phyloP scores from a whole-genome alignment of 2,888 invertebrate species.

The Philopedon plagiatum region DNA sequence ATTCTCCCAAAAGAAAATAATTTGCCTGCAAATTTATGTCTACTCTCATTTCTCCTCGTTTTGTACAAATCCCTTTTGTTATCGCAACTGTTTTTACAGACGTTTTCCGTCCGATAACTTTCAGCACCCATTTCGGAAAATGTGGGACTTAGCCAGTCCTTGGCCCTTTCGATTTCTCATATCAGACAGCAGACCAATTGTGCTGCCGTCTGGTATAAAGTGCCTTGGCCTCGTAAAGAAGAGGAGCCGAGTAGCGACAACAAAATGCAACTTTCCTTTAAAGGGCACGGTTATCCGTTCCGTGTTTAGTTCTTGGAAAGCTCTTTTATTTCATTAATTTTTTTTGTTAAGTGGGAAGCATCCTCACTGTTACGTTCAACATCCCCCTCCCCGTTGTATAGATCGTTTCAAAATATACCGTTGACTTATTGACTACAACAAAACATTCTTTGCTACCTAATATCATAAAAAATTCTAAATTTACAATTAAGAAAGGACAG shows the following conservation, averaged over 20 bases:
- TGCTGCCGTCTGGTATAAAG: constrained; percentile 24
- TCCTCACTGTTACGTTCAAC: no score
- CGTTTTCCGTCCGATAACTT: constrained; percentile 3
- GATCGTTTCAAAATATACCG: no score
- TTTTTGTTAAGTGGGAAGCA: no score
- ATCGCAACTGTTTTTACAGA: background rate
- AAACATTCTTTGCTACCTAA: no score
- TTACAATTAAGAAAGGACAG: no score
- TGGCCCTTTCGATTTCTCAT: constrained; percentile 22
- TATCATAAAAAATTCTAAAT: no score
- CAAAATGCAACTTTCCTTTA: background rate
- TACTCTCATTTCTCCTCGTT: background rate
- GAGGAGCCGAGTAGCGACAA: background rate
- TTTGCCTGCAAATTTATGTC: no score
- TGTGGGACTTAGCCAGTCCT: constrained; percentile 8
- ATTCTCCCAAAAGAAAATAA: no score
- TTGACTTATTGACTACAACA: no score
- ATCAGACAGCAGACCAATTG: constrained; percentile 2
- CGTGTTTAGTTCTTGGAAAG: background rate
- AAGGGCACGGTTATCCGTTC: background rate
- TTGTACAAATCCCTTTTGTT: background rate
- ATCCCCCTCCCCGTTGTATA: no score
- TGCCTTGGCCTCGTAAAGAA: constrained; percentile 24
- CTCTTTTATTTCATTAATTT: no score
- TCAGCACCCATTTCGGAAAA: constrained; percentile 4